Evolutionary conservation across 2,888 invertebrate species (phyloP), one percentile per base, ranked within the genome.

Genomic region (Oscheius myriophilus): DNA sequence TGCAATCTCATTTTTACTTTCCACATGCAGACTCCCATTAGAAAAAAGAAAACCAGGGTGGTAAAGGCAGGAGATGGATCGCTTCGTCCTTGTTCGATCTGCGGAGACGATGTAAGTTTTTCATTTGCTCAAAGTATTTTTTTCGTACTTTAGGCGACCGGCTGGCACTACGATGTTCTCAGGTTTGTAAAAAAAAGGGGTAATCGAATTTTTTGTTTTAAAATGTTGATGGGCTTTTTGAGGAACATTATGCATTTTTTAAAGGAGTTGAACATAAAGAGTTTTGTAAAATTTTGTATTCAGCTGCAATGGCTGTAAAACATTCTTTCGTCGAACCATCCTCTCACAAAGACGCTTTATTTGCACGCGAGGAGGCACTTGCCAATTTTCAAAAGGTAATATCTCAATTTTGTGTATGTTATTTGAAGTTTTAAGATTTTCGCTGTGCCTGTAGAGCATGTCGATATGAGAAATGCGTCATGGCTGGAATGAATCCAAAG

Each of bases 221-320:
- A n/a, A n/a, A n/a, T n/a, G n/a, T n/a, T n/a, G n/a, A n/a, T n/a
- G n/a, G n/a, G n/a, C n/a, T n/a, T n/a, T n/a, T n/a, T n/a, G n/a
- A n/a, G n/a, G n/a, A n/a, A n/a, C n/a, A n/a, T n/a, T n/a, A n/a
- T n/a, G n/a, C n/a, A n/a, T n/a, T n/a, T n/a, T n/a, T n/a, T n/a
- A n/a, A n/a, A n/a, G n/a, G n/a, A n/a, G n/a, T n/a, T n/a, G n/a
- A 33, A 33, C 33, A 3, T 33, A 6, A 6, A 33, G 33, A 33
- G 9, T 9, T 33, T 6, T 33, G 33, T n/a, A 33, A 33, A 33
- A 33, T 33, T 3, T 9, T 33, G 33, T 33, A 9, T 33, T 79
- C 46, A 75, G 75, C 41, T 81, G 80, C 69, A 81, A 81, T 68
- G 80, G 80, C 21, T 81, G 80, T 66, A 81, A 81, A 63, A 81